These are phyloP conservation scores for Aradophagus sp. DNA, from an alignment of 1,140 invertebrate species.

Conservation along the genomic window DNA sequence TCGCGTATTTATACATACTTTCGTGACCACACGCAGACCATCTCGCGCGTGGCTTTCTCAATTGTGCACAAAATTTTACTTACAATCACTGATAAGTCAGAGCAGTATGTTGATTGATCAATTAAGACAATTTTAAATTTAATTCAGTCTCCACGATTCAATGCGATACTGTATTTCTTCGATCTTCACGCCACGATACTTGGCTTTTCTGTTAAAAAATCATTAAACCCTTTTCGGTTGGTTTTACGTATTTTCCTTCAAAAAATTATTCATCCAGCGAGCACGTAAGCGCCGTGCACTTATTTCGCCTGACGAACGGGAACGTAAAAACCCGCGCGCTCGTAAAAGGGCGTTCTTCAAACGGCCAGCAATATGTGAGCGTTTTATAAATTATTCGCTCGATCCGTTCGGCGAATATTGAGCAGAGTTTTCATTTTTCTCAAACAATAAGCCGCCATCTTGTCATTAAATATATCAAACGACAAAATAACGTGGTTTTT, in stretches of 20 bases:
- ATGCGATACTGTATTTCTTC: too few relatives aligned
- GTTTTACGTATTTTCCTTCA: constrained; percentile 27
- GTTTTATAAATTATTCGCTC: too few relatives aligned
- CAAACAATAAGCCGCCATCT: too few relatives aligned
- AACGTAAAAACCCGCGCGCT: constrained; percentile 20
- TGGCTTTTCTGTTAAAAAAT: constrained; percentile 43
- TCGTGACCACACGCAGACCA: constrained; percentile 72
- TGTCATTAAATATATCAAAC: constrained; percentile 54
- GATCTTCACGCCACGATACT: constrained; percentile 22
- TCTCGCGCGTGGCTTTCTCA: constrained; percentile 37
- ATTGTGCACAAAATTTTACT: constrained; percentile 5
- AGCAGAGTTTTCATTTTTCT: too few relatives aligned
- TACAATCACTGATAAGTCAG: too few relatives aligned
- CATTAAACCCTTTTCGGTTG: constrained; percentile 33
- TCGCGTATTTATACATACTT: constrained; percentile 75
- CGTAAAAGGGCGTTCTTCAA: constrained; percentile 17
- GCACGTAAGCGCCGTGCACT: constrained; percentile 12
- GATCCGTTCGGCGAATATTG: too few relatives aligned
- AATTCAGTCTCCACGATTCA: too few relatives aligned
- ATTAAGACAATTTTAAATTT: too few relatives aligned
- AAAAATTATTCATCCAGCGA: constrained; percentile 35
- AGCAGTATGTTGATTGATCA: too few relatives aligned
- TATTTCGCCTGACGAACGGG: constrained; percentile 22
- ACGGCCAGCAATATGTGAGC: constrained; percentile 25
- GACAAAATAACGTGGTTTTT: too few relatives aligned